phyloP scores from a whole-genome alignment of 2,888 invertebrate species.

The Entomobrya multifasciata region DNA sequence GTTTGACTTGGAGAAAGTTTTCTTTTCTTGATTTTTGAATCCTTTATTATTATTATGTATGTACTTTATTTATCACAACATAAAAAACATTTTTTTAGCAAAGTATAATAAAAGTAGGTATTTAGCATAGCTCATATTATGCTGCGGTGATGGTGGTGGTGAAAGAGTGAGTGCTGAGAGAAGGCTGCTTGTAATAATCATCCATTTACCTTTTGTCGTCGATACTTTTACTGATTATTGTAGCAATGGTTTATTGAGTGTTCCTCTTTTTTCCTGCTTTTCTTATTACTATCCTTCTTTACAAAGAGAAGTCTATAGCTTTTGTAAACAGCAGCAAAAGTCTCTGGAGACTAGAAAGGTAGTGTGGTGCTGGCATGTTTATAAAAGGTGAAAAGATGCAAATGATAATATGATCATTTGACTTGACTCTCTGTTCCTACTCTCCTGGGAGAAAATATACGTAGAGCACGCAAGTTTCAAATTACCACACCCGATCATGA shows the following conservation, averaged over 20 bases:
- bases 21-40: not conserved
- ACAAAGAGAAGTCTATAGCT: not conserved
- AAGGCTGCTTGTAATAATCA: conserved; percentile 6
- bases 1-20: not conserved
- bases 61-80: conserved; percentile 31
- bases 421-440: not conserved
- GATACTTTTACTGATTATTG: not conserved
- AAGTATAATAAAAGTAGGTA: conserved; percentile 25
- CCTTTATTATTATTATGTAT: not conserved
- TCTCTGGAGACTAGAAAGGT: too few species aligned
- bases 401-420: conserved; percentile 44
- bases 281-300: not conserved
- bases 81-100: conserved; percentile 12
- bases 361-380: not conserved
- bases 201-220: conserved; percentile 38
- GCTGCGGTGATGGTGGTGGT: not conserved
- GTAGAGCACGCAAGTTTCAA: conserved; percentile 66
- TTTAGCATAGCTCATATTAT: not conserved
- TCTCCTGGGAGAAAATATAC: conserved; percentile 35
- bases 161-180: not conserved
- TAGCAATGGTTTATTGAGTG: conserved; percentile 14
- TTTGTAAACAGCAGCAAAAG: too few species aligned
- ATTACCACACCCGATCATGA: conserved; percentile 67
- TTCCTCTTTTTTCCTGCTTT: not conserved
- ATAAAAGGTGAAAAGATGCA: conserved; percentile 31